phyloP scores from a whole-genome alignment of 2,797 vertebrate genomes.

The Lepilemur septentrionalis region DNA sequence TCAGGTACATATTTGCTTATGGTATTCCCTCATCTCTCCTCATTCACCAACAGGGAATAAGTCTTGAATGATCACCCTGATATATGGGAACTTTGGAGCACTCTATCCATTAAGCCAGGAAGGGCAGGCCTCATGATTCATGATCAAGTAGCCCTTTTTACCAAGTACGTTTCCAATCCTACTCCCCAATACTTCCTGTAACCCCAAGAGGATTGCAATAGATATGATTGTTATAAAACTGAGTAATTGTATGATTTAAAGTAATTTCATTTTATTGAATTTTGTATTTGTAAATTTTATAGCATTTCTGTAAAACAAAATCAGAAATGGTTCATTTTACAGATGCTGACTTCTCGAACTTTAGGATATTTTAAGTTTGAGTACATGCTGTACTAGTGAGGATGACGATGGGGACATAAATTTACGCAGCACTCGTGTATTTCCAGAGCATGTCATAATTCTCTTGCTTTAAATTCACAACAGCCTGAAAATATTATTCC shows the following conservation, averaged over 20 bases:
- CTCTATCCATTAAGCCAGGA: neutral
- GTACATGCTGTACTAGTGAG: neutral
- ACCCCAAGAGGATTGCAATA: neutral
- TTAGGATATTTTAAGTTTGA: neutral
- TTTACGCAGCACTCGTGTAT: neutral
- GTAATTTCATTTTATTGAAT: neutral
- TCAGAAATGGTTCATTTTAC: conserved; percentile 34
- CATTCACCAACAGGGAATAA: neutral
- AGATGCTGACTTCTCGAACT: conserved; percentile 21
- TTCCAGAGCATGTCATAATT: conserved; percentile 11
- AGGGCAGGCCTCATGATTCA: neutral
- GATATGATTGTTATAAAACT: conserved; percentile 34
- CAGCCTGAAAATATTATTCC: neutral
- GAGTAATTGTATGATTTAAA: neutral
- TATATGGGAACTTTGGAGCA: neutral
- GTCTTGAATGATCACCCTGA: neutral
- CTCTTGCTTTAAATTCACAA: conserved; percentile 43
- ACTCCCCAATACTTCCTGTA: neutral
- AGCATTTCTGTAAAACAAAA: conserved; percentile 42
- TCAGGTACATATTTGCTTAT: neutral
- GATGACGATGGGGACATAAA: neutral
- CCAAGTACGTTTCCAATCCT: neutral
- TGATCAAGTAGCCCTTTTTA: neutral
- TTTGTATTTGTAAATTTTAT: conserved; percentile 21
- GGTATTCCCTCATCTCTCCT: neutral